Percentiles rank a stretch among this genome's conserved stretches.
phyloP scores from a whole-genome alignment of 2,113 vertebrate genomes.

The Empidonax traillii region DNA sequence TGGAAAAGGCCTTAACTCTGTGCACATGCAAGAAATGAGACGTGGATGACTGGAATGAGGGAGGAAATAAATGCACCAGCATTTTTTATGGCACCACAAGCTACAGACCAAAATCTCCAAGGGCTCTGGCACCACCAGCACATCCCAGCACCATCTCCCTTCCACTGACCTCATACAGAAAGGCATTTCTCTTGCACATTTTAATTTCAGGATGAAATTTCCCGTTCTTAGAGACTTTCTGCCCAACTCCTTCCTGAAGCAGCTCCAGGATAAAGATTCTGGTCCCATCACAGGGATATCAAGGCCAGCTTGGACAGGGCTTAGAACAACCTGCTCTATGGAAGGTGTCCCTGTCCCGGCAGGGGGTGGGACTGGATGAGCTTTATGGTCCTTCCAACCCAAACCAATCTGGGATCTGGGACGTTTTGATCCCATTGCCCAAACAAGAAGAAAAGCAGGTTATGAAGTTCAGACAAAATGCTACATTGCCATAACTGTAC shows the following conservation, averaged over 20 bases:
- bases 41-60: not conserved
- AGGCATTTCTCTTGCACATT: not conserved
- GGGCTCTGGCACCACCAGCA: not conserved
- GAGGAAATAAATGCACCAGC: not conserved
- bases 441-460: not conserved
- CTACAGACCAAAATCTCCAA: not conserved
- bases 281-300: not conserved
- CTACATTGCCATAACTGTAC: fast-evolving
- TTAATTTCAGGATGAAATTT: not conserved
- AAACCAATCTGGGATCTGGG: not conserved
- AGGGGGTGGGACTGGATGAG: not conserved
- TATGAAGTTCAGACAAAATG: not conserved
- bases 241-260: not conserved
- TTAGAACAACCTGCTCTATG: not conserved
- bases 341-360: not conserved
- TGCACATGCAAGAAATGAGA: not conserved
- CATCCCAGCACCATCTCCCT: not conserved
- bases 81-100: not conserved
- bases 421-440: not conserved
- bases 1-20: not conserved
- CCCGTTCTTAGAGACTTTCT: not conserved
- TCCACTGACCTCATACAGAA: not conserved
- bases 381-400: not conserved
- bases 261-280: not conserved
- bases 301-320: not conserved